Evolutionary conservation across 2,888 invertebrate genomes (phyloP).

Genomic region (Dascillus cervinus): DNA sequence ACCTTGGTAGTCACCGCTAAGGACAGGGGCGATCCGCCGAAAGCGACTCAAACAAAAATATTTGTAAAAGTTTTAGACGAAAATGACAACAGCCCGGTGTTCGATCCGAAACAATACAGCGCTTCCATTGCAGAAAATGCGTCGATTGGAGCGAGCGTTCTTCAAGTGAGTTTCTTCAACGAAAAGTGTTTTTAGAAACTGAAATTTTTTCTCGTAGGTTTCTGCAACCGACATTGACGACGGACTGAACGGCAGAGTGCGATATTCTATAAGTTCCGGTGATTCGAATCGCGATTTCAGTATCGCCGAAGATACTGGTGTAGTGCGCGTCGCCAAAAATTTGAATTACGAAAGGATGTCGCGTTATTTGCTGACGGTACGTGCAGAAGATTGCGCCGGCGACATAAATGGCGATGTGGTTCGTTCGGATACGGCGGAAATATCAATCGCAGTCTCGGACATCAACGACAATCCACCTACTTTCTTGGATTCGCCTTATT

Average conservation of each 20-base stretch:
- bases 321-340: conserved; percentile 85
- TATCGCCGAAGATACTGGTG: conserved; percentile 86
- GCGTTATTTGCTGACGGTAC: conserved; percentile 73
- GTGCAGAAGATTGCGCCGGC: conserved; percentile 81
- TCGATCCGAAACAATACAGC: conserved; percentile 83
- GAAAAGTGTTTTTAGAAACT: neutral
- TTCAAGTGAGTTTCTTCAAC: conserved; percentile 52
- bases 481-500: conserved; percentile 89
- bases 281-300: conserved; percentile 88
- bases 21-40: conserved; percentile 81
- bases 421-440: conserved; percentile 68
- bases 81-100: conserved; percentile 85
- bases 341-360: conserved; percentile 87
- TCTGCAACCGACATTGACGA: conserved; percentile 86
- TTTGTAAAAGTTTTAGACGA: conserved; percentile 73
- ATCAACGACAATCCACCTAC: conserved; percentile 92
- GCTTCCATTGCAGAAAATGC: conserved; percentile 88
- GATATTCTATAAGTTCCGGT: conserved; percentile 82
- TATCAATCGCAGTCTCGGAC: conserved; percentile 79
- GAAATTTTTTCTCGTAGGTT: conserved; percentile 48
- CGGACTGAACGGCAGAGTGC: conserved; percentile 82
- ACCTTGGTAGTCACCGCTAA: conserved; percentile 71
- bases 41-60: conserved; percentile 60
- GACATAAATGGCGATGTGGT: conserved; percentile 48
- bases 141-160: conserved; percentile 84